Percentiles rank a stretch among this genome's conserved stretches.
phyloP scores from a whole-genome alignment of 2,797 vertebrate species.

The Cichlasoma orientale region DNA sequence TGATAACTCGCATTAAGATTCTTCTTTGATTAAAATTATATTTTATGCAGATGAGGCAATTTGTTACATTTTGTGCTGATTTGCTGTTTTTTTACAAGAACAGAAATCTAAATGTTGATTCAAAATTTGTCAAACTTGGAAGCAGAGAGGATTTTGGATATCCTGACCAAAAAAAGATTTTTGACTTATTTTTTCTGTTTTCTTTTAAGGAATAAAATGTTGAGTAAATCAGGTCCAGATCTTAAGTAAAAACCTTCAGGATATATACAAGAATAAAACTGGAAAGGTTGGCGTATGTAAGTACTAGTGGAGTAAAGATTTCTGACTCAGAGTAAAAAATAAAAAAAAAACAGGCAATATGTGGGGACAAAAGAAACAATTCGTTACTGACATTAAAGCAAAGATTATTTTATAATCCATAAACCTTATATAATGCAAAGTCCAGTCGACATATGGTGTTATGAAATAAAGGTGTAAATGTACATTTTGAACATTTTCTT shows the following conservation, averaged over 20 bases:
- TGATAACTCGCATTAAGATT: neutral
- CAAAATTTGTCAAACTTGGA: no score
- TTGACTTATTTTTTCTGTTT: neutral
- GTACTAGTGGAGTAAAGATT: no score
- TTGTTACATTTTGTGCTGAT: neutral
- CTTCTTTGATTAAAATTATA: neutral
- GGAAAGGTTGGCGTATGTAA: no score
- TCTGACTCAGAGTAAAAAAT: no score
- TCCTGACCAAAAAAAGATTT: neutral
- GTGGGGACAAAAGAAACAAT: no score
- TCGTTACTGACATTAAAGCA: no score
- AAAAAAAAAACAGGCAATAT: no score
- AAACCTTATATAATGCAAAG: neutral
- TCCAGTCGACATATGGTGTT: neutral
- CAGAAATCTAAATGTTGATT: neutral
- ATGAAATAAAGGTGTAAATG: neutral
- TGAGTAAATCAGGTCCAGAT: neutral
- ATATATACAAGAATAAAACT: no score
- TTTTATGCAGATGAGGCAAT: neutral
- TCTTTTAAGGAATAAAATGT: neutral
- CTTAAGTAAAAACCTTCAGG: no score
- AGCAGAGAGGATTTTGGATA: no score
- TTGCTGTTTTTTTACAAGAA: neutral
- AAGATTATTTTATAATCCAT: neutral
- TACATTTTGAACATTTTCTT: neutral